Conservation (phyloP, 2,113 vertebrate species). For the Lontra canadensis region DNA sequence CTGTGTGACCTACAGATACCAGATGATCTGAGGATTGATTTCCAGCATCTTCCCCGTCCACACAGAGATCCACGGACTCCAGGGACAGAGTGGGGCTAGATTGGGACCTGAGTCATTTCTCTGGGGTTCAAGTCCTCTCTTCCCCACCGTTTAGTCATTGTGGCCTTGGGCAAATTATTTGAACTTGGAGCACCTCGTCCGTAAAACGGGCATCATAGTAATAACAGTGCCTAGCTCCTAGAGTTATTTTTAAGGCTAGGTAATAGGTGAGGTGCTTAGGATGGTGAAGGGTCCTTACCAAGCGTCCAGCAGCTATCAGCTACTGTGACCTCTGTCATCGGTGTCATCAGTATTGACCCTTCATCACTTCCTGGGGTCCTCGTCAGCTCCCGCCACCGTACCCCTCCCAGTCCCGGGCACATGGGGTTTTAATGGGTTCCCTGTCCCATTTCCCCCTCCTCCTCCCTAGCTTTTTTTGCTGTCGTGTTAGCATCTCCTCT, state of each 20-base stretch:
- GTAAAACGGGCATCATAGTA: not conserved
- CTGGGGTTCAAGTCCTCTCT: not conserved
- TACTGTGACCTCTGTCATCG: rapidly evolving
- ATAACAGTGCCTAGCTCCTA: not conserved
- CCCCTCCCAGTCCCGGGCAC: not conserved
- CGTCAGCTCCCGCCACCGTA: not conserved
- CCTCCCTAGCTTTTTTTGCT: not conserved
- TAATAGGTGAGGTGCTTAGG: too few species aligned
- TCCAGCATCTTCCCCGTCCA: not conserved
- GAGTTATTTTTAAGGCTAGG: not conserved
- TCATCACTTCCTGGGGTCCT: not conserved
- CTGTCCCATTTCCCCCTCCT: not conserved
- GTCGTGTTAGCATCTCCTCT: not conserved
- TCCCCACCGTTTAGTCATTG: not conserved
- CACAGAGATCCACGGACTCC: not conserved
- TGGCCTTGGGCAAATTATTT: not conserved
- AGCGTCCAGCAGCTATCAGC: not conserved
- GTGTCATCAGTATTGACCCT: rapidly evolving
- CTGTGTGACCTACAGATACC: not conserved
- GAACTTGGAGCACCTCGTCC: not conserved
- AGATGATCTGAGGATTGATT: not conserved
- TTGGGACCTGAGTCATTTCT: not conserved
- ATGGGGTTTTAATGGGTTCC: not conserved
- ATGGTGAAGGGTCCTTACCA: rapidly evolving
- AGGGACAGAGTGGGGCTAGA: not conserved